phyloP scores from a whole-genome alignment of 2,113 vertebrate species.

The Crotalus tigris region DNA sequence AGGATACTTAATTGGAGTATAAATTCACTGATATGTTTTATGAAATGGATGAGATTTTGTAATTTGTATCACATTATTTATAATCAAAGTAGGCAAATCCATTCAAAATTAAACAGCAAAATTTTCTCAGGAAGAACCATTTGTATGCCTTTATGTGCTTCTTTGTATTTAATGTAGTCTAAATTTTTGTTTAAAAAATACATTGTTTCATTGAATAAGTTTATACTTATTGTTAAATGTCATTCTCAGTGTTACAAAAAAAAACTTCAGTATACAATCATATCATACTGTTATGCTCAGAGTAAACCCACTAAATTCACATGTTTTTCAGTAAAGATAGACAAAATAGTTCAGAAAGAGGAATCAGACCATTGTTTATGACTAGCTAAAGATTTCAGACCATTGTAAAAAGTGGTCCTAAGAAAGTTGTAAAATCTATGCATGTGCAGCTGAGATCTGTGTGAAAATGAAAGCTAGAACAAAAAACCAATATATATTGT shows the following conservation, averaged over 20 bases:
- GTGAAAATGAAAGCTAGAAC: background rate
- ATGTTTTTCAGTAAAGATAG: background rate
- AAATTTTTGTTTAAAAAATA: too few relatives aligned
- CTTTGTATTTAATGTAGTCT: background rate
- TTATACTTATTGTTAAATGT: background rate
- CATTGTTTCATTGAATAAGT: background rate
- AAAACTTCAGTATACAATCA: background rate
- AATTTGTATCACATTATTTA: background rate
- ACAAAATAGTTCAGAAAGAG: background rate
- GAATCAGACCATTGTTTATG: background rate
- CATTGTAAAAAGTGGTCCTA: background rate
- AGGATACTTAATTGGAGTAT: background rate
- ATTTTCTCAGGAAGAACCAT: background rate
- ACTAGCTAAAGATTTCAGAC: background rate
- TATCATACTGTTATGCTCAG: background rate
- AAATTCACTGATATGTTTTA: background rate
- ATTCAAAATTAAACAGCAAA: background rate
- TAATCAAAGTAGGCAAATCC: background rate
- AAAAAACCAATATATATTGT: background rate
- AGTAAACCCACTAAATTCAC: background rate
- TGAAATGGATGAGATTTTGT: background rate
- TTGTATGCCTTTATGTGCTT: background rate
- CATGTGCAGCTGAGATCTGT: background rate
- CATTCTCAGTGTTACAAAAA: background rate
- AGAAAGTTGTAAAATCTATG: background rate